Base-by-base conservation (phyloP, 2,888 invertebrate genomes). In the Aphidius colemani region DNA sequence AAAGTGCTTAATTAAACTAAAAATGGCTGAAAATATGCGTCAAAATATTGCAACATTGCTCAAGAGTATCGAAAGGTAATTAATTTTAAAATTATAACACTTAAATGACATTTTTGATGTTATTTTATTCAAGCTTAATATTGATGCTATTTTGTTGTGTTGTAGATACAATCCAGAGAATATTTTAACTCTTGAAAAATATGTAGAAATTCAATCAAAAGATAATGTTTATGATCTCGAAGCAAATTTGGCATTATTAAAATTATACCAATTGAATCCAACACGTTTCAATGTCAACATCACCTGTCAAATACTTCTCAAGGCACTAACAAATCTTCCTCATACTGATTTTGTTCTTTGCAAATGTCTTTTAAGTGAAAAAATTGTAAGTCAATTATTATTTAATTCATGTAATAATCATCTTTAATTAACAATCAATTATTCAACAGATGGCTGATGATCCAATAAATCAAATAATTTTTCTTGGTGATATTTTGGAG, bases 301-400 rank as follows among this genome's bases (percentile, higher is more conserved):
- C 46, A 93, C 95, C 3, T 90, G 92, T 71, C 91, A 93, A 77
- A 96, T 99, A 75, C 85, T 99, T 53, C 82, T 99, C 71, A 99
- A 99, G 82, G 96, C 98, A 2, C 85, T 99, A 50, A 98, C 98
- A 8, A 98, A 97, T 83, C 88, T 98, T 72, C 99, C 99, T 0
- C 96, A 98, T 78, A 95, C 98, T 7, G 99, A 99, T 83, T 98
- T 98, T 79, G 95, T 96, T 55, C 86, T 99, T 70, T 99, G 98
- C 85, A 99, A 99, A 84, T 98, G 97, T 82, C 87, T 99, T 63
- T 86, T 99, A 65, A 91, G 94, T 70, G 93, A 94, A 65, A 86
- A 87, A 74, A 88, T 87, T 78, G 88, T 89, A 77, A 78, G 81
- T 76, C 55, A 60, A 30, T n/a, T 50, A 41, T 30, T n/a, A 43